Percentiles rank a stretch among this genome's conserved stretches.
Conservation (phyloP, 2,797 vertebrate genomes). For the Tauraco hartlaubi region DNA sequence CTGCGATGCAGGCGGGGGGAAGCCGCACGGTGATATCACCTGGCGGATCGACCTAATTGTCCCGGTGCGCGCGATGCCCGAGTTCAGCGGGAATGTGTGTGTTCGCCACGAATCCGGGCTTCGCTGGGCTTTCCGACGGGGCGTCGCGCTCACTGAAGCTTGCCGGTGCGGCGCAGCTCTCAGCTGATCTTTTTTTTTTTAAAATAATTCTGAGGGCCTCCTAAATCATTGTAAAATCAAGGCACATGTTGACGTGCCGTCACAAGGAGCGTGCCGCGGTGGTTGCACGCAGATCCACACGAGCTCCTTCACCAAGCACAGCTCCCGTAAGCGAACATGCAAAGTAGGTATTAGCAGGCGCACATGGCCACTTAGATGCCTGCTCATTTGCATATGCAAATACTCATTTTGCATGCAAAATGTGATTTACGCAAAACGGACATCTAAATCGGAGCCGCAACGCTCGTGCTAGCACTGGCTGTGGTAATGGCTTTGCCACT, state of each 20-base stretch:
- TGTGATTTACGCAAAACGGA: slow-evolving; percentile 12
- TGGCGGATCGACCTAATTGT: not conserved
- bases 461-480: not conserved
- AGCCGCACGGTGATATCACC: not conserved
- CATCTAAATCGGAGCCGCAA: not conserved
- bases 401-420: slow-evolving; percentile 38
- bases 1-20: not conserved
- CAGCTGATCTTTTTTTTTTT: not conserved
- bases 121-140: not conserved
- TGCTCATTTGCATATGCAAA: slow-evolving; percentile 58
- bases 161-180: rapidly evolving
- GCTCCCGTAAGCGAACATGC: not conserved
- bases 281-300: not conserved
- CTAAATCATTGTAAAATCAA: not conserved
- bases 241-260: not conserved
- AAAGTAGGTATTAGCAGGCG: slow-evolving; percentile 11
- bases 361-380: slow-evolving; percentile 34
- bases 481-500: not conserved
- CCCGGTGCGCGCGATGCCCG: not conserved
- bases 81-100: not conserved
- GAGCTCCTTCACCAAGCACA: not conserved
- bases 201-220: not conserved
- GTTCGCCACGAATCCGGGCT: not conserved
- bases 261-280: rapidly evolving
- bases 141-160: rapidly evolving